Evolutionary conservation across 2,888 invertebrate species (phyloP), one percentile per base, ranked within the genome.

Genomic region (Hyles lineata): DNA sequence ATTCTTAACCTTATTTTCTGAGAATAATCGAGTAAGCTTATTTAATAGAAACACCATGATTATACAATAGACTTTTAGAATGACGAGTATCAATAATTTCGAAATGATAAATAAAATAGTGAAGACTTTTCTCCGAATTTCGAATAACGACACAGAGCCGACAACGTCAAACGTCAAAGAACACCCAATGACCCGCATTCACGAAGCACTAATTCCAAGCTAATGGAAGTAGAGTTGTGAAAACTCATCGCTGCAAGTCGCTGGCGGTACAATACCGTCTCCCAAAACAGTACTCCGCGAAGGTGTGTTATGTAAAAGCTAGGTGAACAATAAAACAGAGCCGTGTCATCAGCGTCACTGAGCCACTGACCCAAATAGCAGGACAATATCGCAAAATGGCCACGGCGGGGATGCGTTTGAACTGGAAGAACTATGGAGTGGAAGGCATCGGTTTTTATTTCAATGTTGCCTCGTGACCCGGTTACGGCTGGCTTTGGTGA

Each of bases 281-380:
- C 75, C 29, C 79, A 76, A 76, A 78, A 77, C 77, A 76, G 32
- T 29, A 29, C 43, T 23, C 52, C 73, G 74, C 74, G 71, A 74
- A 78, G 76, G 77, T 79, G 83, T 85, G 83, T 85, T 85, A 87
- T 78, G 83, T 80, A 83, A 83, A 82, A 82, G 85, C 84, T 79
- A 85, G 86, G 86, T 82, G 86, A 86, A 91, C 88, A 89, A 89
- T 89, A 88, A 89, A 85, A 85, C 83, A 80, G 83, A 84, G 83
- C 84, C 83, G 83, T 88, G 83, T 85, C 90, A 88, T 88, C 88
- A 87, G 79, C 82, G 82, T 79, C 83, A 83, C 87, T 88, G 91
- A 87, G 88, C 90, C 86, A 88, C 87, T 93, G 92, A 92, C 93
- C 93, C 84, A 92, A 89, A 93, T 93, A 90, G 87, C 84, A 84